Percentiles rank a stretch among this genome's conserved stretches.
phyloP scores from a whole-genome alignment of 2,888 invertebrate species.

The Lasioglossum leucozonium region DNA sequence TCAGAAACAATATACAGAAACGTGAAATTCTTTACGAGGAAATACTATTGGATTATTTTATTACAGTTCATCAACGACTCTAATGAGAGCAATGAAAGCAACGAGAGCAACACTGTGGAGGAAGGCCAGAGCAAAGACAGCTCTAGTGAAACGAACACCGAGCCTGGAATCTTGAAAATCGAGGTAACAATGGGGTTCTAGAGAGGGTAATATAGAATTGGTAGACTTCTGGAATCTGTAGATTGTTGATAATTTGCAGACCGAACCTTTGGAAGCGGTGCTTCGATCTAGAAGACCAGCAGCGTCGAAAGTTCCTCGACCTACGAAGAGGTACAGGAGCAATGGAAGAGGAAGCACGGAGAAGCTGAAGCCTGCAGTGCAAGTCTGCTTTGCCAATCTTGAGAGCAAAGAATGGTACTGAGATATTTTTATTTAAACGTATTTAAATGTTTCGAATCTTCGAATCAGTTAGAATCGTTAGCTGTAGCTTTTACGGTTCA shows the following conservation, averaged over 20 bases:
- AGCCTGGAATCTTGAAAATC: conserved; percentile 67
- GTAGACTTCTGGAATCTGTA: not conserved
- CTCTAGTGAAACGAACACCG: conserved; percentile 61
- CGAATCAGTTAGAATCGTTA: too few species aligned
- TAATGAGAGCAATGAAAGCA: conserved; percentile 43
- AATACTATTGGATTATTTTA: not conserved
- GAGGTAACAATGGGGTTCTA: conserved; percentile 48
- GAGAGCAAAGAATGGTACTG: conserved; percentile 89
- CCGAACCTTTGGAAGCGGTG: conserved; percentile 36
- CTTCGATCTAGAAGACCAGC: conserved; percentile 42
- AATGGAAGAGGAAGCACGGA: conserved; percentile 84
- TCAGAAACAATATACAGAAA: not conserved
- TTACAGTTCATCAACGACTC: conserved; percentile 55
- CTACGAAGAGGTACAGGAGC: conserved; percentile 67
- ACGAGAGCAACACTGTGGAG: conserved; percentile 50
- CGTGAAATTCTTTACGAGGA: not conserved
- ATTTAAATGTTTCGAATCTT: too few species aligned
- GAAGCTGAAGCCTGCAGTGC: conserved; percentile 88
- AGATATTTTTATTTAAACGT: too few species aligned
- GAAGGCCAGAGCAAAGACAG: conserved; percentile 62
- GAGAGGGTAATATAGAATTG: not conserved
- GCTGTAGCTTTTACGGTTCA: too few species aligned
- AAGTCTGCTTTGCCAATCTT: conserved; percentile 88
- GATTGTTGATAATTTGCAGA: conserved; percentile 27
- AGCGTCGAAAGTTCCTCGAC: conserved; percentile 73